Conservation (phyloP, 2,113 vertebrate species). For the zebrafish (Danio rerio) region DNA sequence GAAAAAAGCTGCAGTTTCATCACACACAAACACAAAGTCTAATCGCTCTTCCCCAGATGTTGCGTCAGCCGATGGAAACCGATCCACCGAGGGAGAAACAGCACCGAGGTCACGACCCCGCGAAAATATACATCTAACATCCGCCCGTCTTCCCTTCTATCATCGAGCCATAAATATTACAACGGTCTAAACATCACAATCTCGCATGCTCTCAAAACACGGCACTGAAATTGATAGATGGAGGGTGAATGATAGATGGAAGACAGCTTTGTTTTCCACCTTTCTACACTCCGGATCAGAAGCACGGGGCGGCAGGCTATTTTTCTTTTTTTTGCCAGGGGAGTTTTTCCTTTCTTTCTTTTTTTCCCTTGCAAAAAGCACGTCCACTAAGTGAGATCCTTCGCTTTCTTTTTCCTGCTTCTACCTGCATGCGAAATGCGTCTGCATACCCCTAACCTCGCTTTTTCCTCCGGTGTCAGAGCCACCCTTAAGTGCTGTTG, state of each 20-base stretch:
- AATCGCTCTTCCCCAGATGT: constrained; percentile 25
- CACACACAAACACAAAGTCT: background rate
- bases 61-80: background rate
- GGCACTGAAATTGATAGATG: constrained; percentile 38
- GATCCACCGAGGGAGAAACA: constrained; percentile 3
- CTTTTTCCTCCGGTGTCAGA: constrained; percentile 86
- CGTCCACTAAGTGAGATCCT: constrained; percentile 64
- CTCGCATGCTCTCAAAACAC: constrained; percentile 28
- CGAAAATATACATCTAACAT: constrained; percentile 10
- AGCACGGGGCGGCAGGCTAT: background rate
- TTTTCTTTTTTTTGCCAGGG: constrained; percentile 39
- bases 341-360: constrained; percentile 42
- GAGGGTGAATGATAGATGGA: constrained; percentile 43
- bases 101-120: constrained; percentile 11
- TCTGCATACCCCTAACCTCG: constrained; percentile 84
- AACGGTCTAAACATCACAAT: constrained; percentile 34
- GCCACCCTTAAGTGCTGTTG: constrained; percentile 96
- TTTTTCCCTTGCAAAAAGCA: constrained; percentile 27
- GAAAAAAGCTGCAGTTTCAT: background rate
- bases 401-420: constrained; percentile 24
- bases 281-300: constrained; percentile 27
- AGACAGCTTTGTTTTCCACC: constrained; percentile 41
- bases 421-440: constrained; percentile 87
- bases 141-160: constrained; percentile 8
- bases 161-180: constrained; percentile 34